Percentiles rank a stretch among this genome's conserved stretches.
Conservation (phyloP, 2,113 vertebrate species). For the Sinocyclocheilus rhinocerous region DNA sequence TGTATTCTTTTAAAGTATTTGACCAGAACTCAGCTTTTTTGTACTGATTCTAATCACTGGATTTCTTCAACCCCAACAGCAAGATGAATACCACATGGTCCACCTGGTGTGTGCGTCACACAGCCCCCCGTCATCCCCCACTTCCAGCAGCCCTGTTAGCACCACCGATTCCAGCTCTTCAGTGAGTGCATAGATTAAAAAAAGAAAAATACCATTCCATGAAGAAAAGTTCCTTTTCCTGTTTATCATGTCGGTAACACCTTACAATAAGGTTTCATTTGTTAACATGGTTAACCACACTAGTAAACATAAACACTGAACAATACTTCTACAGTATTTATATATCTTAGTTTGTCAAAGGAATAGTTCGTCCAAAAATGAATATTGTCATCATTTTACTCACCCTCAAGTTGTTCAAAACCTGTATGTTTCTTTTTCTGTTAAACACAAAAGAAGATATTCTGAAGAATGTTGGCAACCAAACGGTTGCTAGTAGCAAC, state of each 20-base stretch:
- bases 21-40: not conserved
- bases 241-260: not conserved
- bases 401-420: too few species aligned
- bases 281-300: too few species aligned
- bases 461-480: too few species aligned
- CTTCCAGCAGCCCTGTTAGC: slow-evolving; percentile 12
- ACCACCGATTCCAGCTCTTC: slow-evolving; percentile 47
- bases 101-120: slow-evolving; percentile 76
- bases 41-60: not conserved
- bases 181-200: slow-evolving; percentile 62
- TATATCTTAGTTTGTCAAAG: too few species aligned
- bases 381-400: too few species aligned
- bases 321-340: too few species aligned
- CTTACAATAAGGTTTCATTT: too few species aligned
- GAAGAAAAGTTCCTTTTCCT: not conserved
- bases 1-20: not conserved
- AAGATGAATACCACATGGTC: slow-evolving; percentile 81
- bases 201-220: not conserved
- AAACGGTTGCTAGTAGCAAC: too few species aligned
- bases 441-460: not conserved
- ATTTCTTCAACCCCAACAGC: slow-evolving; percentile 61
- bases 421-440: not conserved
- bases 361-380: too few species aligned
- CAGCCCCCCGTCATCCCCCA: slow-evolving; percentile 71
- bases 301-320: too few species aligned